Percentiles rank a stretch among this genome's conserved stretches.
Evolutionary conservation across 1,140 invertebrate genomes (phyloP).

Genomic region (Drosophila bocki): DNA sequence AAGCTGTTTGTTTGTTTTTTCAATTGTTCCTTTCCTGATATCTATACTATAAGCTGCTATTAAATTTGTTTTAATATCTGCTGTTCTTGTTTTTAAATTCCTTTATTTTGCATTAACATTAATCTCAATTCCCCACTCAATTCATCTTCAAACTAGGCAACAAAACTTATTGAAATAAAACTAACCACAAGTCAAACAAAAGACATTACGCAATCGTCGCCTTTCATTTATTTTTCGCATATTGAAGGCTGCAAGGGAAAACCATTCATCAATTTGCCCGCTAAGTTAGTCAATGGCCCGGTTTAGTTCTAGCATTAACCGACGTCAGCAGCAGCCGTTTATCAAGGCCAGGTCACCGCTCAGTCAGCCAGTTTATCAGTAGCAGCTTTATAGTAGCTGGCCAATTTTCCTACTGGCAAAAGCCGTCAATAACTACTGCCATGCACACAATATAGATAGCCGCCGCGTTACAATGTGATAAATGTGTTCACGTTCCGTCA

Average conservation of each 20-base stretch:
- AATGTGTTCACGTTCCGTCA: constrained; percentile 37
- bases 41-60: too few species aligned
- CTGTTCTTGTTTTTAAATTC: too few species aligned
- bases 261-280: constrained; percentile 59
- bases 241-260: constrained; percentile 24
- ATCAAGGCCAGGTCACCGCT: constrained; percentile 26
- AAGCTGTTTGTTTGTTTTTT: too few species aligned
- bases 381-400: constrained; percentile 45
- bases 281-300: constrained; percentile 2
- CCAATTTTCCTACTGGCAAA: constrained; percentile 51
- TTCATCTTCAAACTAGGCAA: constrained; percentile 44
- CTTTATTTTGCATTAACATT: not conserved
- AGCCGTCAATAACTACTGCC: constrained; percentile 62
- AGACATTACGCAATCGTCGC: constrained; percentile 14
- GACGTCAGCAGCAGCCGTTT: constrained; percentile 42
- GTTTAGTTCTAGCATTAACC: constrained; percentile 20
- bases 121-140: not conserved
- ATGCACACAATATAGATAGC: constrained; percentile 52
- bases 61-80: too few species aligned
- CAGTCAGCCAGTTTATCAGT: constrained; percentile 53
- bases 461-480: constrained; percentile 51
- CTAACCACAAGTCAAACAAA: constrained; percentile 11
- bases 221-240: constrained; percentile 26
- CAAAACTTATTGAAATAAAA: constrained; percentile 14
- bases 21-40: too few species aligned